Percentiles rank a stretch among this genome's conserved stretches.
These are phyloP conservation scores for Todiramphus saurophagus DNA, from an alignment of 2,113 vertebrate species.

Conservation along the genomic window DNA sequence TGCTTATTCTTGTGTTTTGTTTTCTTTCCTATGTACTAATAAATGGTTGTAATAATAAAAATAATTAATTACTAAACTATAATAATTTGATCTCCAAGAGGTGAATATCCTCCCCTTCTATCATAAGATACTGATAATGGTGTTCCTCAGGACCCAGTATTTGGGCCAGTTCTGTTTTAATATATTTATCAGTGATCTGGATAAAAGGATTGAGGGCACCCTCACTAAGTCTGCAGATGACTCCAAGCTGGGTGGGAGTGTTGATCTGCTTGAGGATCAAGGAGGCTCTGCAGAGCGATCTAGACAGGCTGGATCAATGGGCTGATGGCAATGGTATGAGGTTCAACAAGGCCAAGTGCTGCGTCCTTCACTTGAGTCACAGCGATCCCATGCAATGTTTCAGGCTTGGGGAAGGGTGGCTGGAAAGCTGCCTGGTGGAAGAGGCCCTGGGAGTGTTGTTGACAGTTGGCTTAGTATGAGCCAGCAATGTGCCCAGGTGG, in stretches of 20 bases:
- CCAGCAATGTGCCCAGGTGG: too few species aligned
- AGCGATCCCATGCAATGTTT: neutral
- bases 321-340: neutral
- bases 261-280: neutral
- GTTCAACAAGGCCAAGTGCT: neutral
- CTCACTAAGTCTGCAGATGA: neutral
- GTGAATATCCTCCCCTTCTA: rapidly evolving
- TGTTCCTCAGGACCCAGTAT: neutral
- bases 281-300: neutral
- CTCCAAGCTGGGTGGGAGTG: neutral
- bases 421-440: too few species aligned
- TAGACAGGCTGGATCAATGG: neutral
- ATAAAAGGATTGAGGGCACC: rapidly evolving
- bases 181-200: neutral
- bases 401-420: too few species aligned
- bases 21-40: neutral
- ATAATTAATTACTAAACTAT: neutral
- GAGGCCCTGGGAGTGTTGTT: too few species aligned
- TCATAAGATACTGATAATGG: neutral
- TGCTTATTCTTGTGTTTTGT: neutral
- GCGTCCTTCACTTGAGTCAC: neutral
- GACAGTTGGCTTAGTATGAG: too few species aligned
- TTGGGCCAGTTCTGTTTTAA: neutral
- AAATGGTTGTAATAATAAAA: neutral
- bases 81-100: neutral